phyloP scores from a whole-genome alignment of 2,888 invertebrate species.

The Andrena trimmerana region DNA sequence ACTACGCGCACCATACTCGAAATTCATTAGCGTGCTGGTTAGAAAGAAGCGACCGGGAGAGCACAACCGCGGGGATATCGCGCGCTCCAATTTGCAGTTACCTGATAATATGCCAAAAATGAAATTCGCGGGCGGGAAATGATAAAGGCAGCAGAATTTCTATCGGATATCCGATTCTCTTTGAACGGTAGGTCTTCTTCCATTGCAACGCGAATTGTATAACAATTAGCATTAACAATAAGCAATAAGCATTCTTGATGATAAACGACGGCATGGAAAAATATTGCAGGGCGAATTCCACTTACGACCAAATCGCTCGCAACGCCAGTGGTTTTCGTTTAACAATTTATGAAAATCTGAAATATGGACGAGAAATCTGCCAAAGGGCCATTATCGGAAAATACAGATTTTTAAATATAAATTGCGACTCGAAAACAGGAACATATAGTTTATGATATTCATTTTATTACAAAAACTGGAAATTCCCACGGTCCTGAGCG shows the following conservation, averaged over 20 bases:
- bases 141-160: constrained; percentile 26
- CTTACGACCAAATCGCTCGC: too few relatives aligned
- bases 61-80: constrained; percentile 14
- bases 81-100: constrained; percentile 52
- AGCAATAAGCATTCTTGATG: neutral
- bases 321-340: too few relatives aligned
- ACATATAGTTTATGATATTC: too few relatives aligned
- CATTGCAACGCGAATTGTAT: constrained; percentile 21
- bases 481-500: too few relatives aligned
- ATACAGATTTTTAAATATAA: too few relatives aligned
- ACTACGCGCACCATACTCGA: constrained; percentile 7
- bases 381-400: too few relatives aligned
- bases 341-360: too few relatives aligned
- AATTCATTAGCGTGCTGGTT: constrained; percentile 22
- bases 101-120: constrained; percentile 38
- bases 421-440: too few relatives aligned
- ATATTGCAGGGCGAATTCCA: too few relatives aligned
- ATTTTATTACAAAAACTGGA: too few relatives aligned
- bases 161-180: constrained; percentile 18
- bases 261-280: too few relatives aligned
- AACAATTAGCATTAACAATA: neutral
- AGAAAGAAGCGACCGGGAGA: constrained; percentile 26
- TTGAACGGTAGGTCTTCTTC: neutral
- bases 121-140: constrained; percentile 34
- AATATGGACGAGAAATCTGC: too few relatives aligned